Evolutionary conservation across 2,113 vertebrate genomes (phyloP).

Genomic region (Pseudorhombus dupliciocellatus): DNA sequence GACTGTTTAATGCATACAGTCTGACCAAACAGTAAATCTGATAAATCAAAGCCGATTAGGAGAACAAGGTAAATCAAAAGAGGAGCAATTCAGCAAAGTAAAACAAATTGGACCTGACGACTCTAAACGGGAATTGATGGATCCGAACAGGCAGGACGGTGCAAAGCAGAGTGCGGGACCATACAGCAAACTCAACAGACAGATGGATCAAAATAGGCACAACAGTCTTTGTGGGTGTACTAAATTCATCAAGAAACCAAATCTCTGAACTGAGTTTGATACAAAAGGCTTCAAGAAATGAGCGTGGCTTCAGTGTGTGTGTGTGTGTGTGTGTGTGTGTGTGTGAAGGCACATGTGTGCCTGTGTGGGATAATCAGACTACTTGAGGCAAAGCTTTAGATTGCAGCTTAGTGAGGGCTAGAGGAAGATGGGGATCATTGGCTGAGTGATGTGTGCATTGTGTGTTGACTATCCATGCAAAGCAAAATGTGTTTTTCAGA

Average conservation of each 20-base stretch:
- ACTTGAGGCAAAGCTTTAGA: constrained; percentile 55
- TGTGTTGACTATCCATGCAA: constrained; percentile 65
- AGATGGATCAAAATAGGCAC: constrained; percentile 33
- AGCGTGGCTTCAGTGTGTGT: constrained; percentile 9
- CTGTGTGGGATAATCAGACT: constrained; percentile 44
- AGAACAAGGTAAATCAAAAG: constrained; percentile 55
- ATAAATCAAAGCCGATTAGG: constrained; percentile 57
- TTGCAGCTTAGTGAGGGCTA: constrained; percentile 48
- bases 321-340: constrained; percentile 20
- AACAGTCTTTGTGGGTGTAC: constrained; percentile 8
- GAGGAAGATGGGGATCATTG: constrained; percentile 59
- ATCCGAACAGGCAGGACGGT: constrained; percentile 46
- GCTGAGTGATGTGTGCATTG: constrained; percentile 50
- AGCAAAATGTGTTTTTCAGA: constrained; percentile 50
- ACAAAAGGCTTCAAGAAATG: constrained; percentile 3
- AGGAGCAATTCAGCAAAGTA: constrained; percentile 35
- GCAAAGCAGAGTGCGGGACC: constrained; percentile 28
- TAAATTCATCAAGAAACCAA: constrained; percentile 25
- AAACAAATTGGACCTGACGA: constrained; percentile 54
- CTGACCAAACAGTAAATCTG: constrained; percentile 46
- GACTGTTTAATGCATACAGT: constrained; percentile 43
- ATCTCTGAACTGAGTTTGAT: constrained; percentile 7
- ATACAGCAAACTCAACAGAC: constrained; percentile 32
- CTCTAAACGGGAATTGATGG: constrained; percentile 35
- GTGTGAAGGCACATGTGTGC: constrained; percentile 35